These are phyloP conservation scores for Micrasema longulum DNA, from an alignment of 1,140 invertebrate species.

Conservation along the genomic window DNA sequence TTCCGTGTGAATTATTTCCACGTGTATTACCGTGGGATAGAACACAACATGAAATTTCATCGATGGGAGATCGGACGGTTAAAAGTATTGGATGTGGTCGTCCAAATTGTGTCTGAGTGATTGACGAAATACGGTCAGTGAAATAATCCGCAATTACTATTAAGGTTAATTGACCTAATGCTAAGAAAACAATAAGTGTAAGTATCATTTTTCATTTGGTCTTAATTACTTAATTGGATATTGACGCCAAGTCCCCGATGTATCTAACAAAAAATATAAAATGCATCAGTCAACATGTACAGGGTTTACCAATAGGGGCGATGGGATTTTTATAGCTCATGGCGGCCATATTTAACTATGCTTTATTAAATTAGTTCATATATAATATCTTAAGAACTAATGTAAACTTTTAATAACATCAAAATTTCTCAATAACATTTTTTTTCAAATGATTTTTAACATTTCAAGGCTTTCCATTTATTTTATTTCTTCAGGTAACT, in stretches of 20 bases:
- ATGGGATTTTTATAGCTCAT: too few species aligned
- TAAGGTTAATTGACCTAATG: conserved; percentile 29
- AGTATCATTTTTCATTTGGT: conserved; percentile 8
- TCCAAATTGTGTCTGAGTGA: background rate
- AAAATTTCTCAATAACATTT: too few species aligned
- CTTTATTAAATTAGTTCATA: too few species aligned
- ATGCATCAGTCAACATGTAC: too few species aligned
- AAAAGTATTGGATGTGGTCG: background rate
- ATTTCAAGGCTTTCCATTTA: too few species aligned
- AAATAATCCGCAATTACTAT: conserved; percentile 29
- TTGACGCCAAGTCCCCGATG: background rate
- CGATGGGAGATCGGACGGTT: background rate
- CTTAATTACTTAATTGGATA: conserved; percentile 31
- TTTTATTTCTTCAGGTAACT: too few species aligned
- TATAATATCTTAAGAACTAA: too few species aligned
- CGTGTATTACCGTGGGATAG: conserved; percentile 12
- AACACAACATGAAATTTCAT: background rate
- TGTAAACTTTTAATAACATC: too few species aligned
- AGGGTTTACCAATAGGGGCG: too few species aligned
- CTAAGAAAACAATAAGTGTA: conserved; percentile 18
- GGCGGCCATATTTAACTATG: too few species aligned
- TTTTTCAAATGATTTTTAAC: too few species aligned
- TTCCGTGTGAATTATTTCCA: too few species aligned
- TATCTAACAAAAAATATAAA: conserved; percentile 11
- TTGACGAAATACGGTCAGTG: conserved; percentile 17